Base-by-base conservation (phyloP, 2,113 vertebrate genomes). In the Cricetomys ansorgei region DNA sequence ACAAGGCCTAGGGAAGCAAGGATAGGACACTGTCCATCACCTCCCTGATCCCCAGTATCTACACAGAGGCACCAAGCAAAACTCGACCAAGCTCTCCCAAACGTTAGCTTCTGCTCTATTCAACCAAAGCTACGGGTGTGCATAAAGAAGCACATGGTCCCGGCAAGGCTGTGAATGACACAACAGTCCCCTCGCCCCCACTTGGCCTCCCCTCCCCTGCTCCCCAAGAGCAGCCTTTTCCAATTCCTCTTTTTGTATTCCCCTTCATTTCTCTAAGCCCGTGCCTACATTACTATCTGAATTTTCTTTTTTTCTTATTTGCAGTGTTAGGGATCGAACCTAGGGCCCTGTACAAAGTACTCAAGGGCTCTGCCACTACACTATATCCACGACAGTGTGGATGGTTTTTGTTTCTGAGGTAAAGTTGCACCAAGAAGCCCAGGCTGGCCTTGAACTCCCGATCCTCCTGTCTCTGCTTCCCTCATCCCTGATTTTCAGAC, bases 231-330 rank as follows among this genome's bases (percentile, higher is more conserved):
- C 25, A 65, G n/a, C 5, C 8, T 70, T 86, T 75, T 87, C 27
- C 40, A 34, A 2, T 25, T 53, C 81, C n/a, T 31, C 43, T 43
- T 55, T 45, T 15, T 65, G n/a, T 40, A 17, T 8, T 50, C 25
- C 43, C 4, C 27, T 76, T 34, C 13, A 8, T 11, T 16, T 45
- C 55, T 67, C 48, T 23, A 67, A 55, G 45, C 11, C 53, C 29
- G 15, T 9, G 0, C 8, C 11, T 19, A 25, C 8, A 34, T 8
- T 0, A 16, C 40, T 12, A 55, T n/a, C 1, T 81, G 50, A 53
- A 69, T 40, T n/a, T 53, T 70, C n/a, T 27, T 57, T 40, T n/a
- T 70, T 57, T 59, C 48, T 34, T 17, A 43, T 59, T 53, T 45
- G 21, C 40, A 75, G 53, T 40, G 87, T 62, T 64, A 19, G 31